Percentiles rank a stretch among this genome's conserved stretches.
phyloP scores from a whole-genome alignment of 2,888 invertebrate genomes.

The Lasioglossum vierecki region DNA sequence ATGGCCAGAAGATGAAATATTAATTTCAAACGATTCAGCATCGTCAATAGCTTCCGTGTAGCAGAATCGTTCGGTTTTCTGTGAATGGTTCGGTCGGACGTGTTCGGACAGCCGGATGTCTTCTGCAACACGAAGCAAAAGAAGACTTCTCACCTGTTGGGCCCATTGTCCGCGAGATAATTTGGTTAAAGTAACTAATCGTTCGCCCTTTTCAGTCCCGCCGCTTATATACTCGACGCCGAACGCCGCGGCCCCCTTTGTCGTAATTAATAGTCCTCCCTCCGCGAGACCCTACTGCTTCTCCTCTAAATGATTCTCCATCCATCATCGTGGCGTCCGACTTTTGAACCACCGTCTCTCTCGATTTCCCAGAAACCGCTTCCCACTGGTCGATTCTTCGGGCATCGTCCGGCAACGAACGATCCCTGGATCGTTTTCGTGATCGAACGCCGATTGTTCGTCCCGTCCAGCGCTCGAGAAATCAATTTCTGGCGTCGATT shows the following conservation, averaged over 20 bases:
- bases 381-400: conserved; percentile 45
- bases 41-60: background rate
- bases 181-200: conserved; percentile 84
- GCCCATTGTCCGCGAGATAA: conserved; percentile 82
- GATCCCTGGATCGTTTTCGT: background rate
- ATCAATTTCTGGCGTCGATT: conserved; percentile 38
- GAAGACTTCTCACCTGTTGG: conserved; percentile 77
- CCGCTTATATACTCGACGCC: conserved; percentile 76
- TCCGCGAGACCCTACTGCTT: conserved; percentile 70
- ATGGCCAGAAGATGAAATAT: background rate
- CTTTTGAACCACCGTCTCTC: conserved; percentile 71
- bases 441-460: conserved; percentile 12
- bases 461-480: background rate
- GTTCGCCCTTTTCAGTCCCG: conserved; percentile 80
- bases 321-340: conserved; percentile 80
- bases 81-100: background rate
- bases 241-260: conserved; percentile 81
- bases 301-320: conserved; percentile 83
- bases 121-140: conserved; percentile 63
- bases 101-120: conserved; percentile 40
- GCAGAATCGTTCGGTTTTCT: background rate
- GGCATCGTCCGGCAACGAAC: conserved; percentile 5
- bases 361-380: conserved; percentile 68
- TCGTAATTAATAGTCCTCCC: conserved; percentile 83
- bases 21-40: background rate